Conservation (phyloP, 53 echinoderm and acorn worm genomes). For the Astropecten irregularis region DNA sequence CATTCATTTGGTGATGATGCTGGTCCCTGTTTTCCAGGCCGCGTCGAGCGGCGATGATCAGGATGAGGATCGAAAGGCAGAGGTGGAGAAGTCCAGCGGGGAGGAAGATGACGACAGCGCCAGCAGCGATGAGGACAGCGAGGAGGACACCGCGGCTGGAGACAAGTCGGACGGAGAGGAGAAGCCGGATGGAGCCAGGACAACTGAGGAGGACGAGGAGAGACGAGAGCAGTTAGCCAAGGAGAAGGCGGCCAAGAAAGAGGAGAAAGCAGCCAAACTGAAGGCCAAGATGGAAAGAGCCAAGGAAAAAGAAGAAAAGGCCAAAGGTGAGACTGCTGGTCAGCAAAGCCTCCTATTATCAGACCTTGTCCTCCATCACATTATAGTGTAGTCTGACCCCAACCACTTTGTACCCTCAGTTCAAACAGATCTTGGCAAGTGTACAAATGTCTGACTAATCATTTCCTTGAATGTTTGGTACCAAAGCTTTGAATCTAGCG, state of each 20-base stretch:
- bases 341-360: too few species aligned
- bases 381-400: too few species aligned
- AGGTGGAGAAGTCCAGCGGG: not conserved
- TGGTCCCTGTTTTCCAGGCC: slow-evolving; percentile 25
- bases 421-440: too few species aligned
- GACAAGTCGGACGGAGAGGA: slow-evolving; percentile 52
- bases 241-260: slow-evolving; percentile 2
- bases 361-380: too few species aligned
- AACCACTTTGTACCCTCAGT: too few species aligned
- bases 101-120: slow-evolving; percentile 25
- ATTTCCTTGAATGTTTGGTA: too few species aligned
- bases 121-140: slow-evolving; percentile 46
- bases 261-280: slow-evolving; percentile 39
- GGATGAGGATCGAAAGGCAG: slow-evolving; percentile 27
- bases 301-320: slow-evolving; percentile 27
- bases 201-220: slow-evolving; percentile 51
- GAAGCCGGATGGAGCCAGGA: slow-evolving; percentile 21
- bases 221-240: slow-evolving; percentile 3
- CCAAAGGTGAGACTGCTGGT: slow-evolving; percentile 9
- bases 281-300: slow-evolving; percentile 19
- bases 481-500: too few species aligned
- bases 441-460: too few species aligned
- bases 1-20: too few species aligned
- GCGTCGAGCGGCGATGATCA: slow-evolving; percentile 52
- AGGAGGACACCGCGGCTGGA: slow-evolving; percentile 22